Evolutionary conservation across 2,888 invertebrate species (phyloP).

Genomic region (Cephus rjabovi): DNA sequence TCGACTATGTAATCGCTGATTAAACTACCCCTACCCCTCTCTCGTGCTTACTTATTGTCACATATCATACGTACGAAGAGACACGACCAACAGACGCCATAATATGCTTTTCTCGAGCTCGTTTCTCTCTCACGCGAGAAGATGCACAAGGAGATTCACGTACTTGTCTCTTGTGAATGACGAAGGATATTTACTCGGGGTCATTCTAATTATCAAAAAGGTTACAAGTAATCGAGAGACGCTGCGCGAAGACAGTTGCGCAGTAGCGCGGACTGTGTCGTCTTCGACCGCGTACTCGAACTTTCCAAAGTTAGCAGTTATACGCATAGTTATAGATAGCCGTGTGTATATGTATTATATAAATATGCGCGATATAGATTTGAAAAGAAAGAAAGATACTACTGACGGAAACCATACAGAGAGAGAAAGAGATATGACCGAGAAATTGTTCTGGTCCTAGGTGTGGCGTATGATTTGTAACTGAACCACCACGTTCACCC

Average conservation of each 20-base stretch:
- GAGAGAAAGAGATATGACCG: neutral
- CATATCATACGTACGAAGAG: neutral
- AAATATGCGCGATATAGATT: too few species aligned
- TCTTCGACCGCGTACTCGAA: neutral
- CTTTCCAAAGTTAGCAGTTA: too few species aligned
- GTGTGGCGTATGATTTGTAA: conserved; percentile 46
- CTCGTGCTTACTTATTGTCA: too few species aligned
- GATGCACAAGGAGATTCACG: too few species aligned
- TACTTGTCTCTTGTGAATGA: too few species aligned
- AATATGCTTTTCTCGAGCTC: too few species aligned
- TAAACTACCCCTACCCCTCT: neutral
- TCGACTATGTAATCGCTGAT: conserved; percentile 36
- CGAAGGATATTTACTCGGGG: neutral
- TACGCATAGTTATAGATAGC: neutral
- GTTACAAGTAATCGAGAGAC: neutral
- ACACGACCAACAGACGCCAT: neutral
- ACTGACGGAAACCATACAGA: too few species aligned
- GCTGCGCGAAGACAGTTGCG: neutral
- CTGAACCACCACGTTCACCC: neutral
- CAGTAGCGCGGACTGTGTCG: neutral
- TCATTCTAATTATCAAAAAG: conserved; percentile 3
- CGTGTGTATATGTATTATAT: too few species aligned
- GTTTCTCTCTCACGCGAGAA: too few species aligned
- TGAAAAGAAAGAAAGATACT: too few species aligned
- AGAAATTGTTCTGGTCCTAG: conserved; percentile 36